These are phyloP conservation scores for Tanypteryx hageni DNA, from an alignment of 2,888 invertebrate genomes.

Conservation along the genomic window DNA sequence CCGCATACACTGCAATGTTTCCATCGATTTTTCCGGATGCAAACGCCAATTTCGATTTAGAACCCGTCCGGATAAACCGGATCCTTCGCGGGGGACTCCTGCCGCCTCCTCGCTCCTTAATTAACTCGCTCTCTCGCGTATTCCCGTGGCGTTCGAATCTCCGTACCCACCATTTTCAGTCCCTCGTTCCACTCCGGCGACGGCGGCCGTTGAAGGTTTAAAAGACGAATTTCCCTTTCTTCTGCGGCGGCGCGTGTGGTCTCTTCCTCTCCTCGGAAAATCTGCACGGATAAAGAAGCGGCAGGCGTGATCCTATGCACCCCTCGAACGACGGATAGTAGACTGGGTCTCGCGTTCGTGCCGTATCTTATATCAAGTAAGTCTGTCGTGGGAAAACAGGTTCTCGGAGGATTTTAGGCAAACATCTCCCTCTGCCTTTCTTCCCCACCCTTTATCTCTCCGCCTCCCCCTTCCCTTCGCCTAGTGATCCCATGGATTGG, in stretches of 20 bases:
- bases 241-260: neutral
- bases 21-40: too few relatives aligned
- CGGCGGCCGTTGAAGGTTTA: neutral
- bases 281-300: neutral
- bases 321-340: neutral
- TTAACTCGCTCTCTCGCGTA: neutral
- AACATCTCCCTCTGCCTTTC: neutral
- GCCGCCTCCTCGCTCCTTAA: neutral
- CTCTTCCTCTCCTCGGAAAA: neutral
- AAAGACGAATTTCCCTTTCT: neutral
- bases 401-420: conserved; percentile 16
- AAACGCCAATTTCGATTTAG: too few relatives aligned
- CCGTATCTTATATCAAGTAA: neutral
- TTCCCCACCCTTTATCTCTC: neutral
- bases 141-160: neutral
- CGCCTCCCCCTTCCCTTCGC: neutral
- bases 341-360: neutral
- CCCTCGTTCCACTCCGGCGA: neutral
- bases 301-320: neutral
- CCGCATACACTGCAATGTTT: too few relatives aligned
- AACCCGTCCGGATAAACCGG: too few relatives aligned
- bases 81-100: neutral
- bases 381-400: conserved; percentile 6
- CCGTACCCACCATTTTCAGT: neutral
- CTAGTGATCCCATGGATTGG: neutral